Percentiles rank a stretch among this genome's conserved stretches.
These are phyloP conservation scores for Polia nebulosa DNA, from an alignment of 2,888 invertebrate genomes.

Conservation along the genomic window DNA sequence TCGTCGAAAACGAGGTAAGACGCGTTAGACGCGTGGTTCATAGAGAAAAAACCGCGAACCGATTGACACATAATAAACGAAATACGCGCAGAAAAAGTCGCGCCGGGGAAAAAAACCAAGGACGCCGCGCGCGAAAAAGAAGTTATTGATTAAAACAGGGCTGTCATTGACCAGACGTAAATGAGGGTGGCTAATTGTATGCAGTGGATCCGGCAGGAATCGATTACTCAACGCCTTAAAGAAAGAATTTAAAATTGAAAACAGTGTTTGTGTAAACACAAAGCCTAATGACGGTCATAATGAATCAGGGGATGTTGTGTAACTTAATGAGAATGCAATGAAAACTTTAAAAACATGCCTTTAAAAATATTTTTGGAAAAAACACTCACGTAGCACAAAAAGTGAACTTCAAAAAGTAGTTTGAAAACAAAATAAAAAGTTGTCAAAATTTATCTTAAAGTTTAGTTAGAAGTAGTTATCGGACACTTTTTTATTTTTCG, in stretches of 20 bases:
- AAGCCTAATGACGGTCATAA: slow-evolving; percentile 40
- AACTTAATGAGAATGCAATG: slow-evolving; percentile 36
- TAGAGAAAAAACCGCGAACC: slow-evolving; percentile 77
- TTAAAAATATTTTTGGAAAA: not conserved
- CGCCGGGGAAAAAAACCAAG: slow-evolving; percentile 90
- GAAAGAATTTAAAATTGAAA: slow-evolving; percentile 73
- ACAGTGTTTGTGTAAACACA: slow-evolving; percentile 62
- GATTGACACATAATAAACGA: slow-evolving; percentile 88
- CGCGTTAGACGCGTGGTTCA: slow-evolving; percentile 71
- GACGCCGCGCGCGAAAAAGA: slow-evolving; percentile 89
- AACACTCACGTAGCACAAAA: not conserved
- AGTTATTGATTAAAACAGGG: slow-evolving; percentile 91
- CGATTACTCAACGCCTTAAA: slow-evolving; percentile 76
- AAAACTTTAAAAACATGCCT: slow-evolving; percentile 8
- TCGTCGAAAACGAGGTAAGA: slow-evolving; percentile 82
- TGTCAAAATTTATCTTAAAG: not conserved
- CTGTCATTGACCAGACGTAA: slow-evolving; percentile 91
- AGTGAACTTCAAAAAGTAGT: slow-evolving; percentile 17
- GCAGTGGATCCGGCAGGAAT: slow-evolving; percentile 82
- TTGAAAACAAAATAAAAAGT: slow-evolving; percentile 21
- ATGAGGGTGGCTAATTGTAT: slow-evolving; percentile 91
- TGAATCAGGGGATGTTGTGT: slow-evolving; percentile 35
- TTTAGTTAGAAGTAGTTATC: not conserved
- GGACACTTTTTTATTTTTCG: not conserved
- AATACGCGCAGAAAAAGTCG: slow-evolving; percentile 90